A percentile compares a stretch with the other conserved stretches of the same genome.
phyloP scores from a whole-genome alignment of 1,140 invertebrate genomes.

The Drosophila tropicalis region DNA sequence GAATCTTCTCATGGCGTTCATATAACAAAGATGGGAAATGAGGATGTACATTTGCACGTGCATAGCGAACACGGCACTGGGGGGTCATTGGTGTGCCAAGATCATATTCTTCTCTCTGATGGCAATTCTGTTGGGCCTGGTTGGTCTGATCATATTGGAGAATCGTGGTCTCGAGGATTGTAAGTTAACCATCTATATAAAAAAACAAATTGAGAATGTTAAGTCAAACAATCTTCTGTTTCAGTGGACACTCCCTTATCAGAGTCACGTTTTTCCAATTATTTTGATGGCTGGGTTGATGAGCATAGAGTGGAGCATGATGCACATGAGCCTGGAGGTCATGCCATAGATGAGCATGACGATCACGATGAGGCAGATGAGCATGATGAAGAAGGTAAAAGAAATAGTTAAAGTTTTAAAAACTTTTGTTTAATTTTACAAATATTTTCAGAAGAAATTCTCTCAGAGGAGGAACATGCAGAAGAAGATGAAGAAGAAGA shows the following conservation, averaged over 20 bases:
- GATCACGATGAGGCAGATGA: conserved; percentile 69
- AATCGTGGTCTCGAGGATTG: conserved; percentile 90
- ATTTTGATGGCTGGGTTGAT: conserved; percentile 92
- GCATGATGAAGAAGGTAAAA: conserved; percentile 67
- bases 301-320: conserved; percentile 85
- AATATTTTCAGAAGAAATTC: conserved; percentile 2
- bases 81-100: conserved; percentile 92
- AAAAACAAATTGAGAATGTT: neutral
- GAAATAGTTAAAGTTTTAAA: neutral
- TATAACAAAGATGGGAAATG: conserved; percentile 82
- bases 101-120: conserved; percentile 91
- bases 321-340: conserved; percentile 80
- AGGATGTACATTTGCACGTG: conserved; percentile 88
- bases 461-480: conserved; percentile 30
- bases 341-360: conserved; percentile 71
- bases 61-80: conserved; percentile 89
- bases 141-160: conserved; percentile 91
- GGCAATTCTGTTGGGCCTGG: conserved; percentile 87
- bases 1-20: conserved; percentile 82
- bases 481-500: conserved; percentile 76
- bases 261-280: conserved; percentile 88
- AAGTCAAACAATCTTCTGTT: neutral
- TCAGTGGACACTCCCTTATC: conserved; percentile 88
- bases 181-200: conserved; percentile 83
- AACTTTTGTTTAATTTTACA: too few species aligned